Percentiles rank a stretch among this genome's conserved stretches.
Evolutionary conservation across 2,113 vertebrate genomes (phyloP).

Genomic region (Ailurus styani): DNA sequence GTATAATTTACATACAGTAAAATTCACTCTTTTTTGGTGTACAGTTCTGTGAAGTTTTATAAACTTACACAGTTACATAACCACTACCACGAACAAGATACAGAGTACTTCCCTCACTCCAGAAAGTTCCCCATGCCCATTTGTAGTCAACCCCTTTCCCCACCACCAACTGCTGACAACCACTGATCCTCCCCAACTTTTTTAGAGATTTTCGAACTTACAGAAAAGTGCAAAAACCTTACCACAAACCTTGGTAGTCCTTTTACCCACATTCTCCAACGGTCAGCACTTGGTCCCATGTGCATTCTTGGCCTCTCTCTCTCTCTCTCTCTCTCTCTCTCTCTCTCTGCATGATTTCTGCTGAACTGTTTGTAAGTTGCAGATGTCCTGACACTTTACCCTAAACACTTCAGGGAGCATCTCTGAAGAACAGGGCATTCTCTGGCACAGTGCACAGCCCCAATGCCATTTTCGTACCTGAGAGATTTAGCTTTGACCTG

Average conservation of each 20-base stretch:
- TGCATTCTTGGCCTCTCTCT: rapidly evolving
- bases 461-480: rapidly evolving
- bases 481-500: neutral
- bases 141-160: too few relatives aligned
- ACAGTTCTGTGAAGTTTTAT: neutral
- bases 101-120: neutral
- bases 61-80: neutral
- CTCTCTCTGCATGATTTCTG: neutral
- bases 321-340: neutral
- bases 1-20: neutral
- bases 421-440: neutral
- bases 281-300: neutral
- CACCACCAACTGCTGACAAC: neutral
- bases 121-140: neutral
- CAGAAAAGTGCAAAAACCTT: neutral
- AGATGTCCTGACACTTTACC: neutral
- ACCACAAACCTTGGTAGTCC: rapidly evolving
- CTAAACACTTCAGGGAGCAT: neutral
- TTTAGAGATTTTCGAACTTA: neutral
- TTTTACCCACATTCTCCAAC: neutral
- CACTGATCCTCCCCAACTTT: neutral
- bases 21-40: neutral
- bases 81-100: neutral
- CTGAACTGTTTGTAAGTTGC: neutral
- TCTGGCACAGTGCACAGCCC: neutral